phyloP scores from a whole-genome alignment of 1,140 invertebrate species.

The Listronotus bonariensis region DNA sequence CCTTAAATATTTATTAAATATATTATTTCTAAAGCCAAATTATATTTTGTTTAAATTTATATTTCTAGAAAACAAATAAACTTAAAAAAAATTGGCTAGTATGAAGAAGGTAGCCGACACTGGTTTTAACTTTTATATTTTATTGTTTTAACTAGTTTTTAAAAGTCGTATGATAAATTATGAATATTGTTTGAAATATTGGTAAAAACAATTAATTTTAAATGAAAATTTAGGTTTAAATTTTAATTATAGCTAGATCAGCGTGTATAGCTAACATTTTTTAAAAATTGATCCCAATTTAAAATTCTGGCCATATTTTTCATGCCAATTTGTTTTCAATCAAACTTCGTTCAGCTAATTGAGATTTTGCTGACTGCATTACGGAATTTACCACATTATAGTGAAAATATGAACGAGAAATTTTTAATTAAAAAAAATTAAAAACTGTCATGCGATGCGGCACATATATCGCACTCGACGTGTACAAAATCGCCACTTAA shows the following conservation, averaged over 20 bases:
- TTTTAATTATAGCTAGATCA: background rate
- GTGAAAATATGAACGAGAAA: conserved; percentile 8
- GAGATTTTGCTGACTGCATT: conserved; percentile 8
- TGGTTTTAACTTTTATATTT: no score
- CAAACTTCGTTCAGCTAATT: conserved; percentile 9
- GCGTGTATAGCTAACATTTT: background rate
- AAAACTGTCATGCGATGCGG: conserved; percentile 8
- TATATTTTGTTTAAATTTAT: no score
- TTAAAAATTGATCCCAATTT: background rate
- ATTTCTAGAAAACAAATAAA: no score
- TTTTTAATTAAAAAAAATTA: conserved; percentile 22
- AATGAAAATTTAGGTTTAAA: no score
- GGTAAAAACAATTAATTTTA: no score
- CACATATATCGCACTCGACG: conserved; percentile 15
- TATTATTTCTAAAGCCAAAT: no score
- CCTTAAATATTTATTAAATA: no score
- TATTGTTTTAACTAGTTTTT: no score
- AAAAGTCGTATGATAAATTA: no score
- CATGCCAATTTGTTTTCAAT: conserved; percentile 16
- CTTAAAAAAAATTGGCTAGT: no score
- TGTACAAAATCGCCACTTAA: conserved; percentile 23
- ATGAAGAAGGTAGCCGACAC: no score
- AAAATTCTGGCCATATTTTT: background rate
- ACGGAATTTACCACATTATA: conserved; percentile 2
- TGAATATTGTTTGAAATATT: no score